Evolutionary conservation across 2,797 vertebrate genomes (phyloP), one percentile per base, ranked within the genome.

Genomic region (Serranus cabrilla): DNA sequence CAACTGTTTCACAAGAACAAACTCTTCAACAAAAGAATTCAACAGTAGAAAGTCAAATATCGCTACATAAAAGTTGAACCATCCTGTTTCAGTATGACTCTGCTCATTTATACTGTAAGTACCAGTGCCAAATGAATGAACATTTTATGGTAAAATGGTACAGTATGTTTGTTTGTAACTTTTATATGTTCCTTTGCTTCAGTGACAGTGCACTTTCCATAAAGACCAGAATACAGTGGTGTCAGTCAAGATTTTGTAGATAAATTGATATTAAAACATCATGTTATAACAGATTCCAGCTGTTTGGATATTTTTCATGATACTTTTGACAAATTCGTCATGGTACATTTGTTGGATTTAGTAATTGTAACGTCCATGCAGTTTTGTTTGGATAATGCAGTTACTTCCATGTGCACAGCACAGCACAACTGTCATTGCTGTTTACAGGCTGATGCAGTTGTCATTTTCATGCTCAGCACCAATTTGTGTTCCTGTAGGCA

Each of bases 171-270:
- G 92, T 95, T 94, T 95, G 94, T 95, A 95, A 91, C 94, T 95
- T 95, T 96, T 94, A 91, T 95, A 94, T 95, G 92, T 95, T 94
- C 61, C 80, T 92, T 94, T 93, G 94, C 94, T 95, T 95, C 89
- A 89, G 94, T 96, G 91, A 94, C 93, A 82, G 94, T 96, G 93
- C 91, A 91, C 92, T 94, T 95, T 95, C 92, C 92, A 93, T 93
- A 76, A 90, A 89, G 82, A 90, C 83, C 84, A 93, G 89, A 95
- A 87, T 89, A 95, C 96, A 97, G 96, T 96, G 95, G 96, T 96
- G 96, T 96, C 95, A 97, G 96, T 97, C 95, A 82, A 96, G 93
- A 94, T 98, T 99, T 98, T 98, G 96, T 98, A 99, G 96, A 96
- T 97, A 95, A 96, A 97, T 96, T 97, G 96, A 96, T 98, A 98